Evolutionary conservation across 2,888 invertebrate genomes (phyloP).

Genomic region (Cerastis leucographa): DNA sequence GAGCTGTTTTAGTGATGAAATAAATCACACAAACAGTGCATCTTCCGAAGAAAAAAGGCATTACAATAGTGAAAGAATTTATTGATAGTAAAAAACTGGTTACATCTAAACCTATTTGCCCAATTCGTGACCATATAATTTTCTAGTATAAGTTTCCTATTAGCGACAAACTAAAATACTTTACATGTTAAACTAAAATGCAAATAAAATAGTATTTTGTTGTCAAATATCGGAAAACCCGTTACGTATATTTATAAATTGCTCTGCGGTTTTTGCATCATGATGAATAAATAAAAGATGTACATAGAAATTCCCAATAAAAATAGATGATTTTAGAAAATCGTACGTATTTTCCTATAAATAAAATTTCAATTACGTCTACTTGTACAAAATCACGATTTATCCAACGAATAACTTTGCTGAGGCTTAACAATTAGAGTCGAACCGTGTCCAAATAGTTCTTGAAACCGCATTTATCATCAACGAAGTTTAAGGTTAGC

Average conservation of each 20-base stretch:
- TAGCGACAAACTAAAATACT: slow-evolving; percentile 15
- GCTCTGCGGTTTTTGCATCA: slow-evolving; percentile 30
- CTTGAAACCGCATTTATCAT: slow-evolving; percentile 25
- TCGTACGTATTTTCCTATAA: accelerated
- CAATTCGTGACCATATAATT: slow-evolving; percentile 22
- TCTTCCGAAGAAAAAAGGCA: too few relatives aligned
- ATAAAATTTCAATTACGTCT: background rate
- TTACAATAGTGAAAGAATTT: background rate
- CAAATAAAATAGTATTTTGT: slow-evolving; percentile 1
- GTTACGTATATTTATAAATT: slow-evolving; percentile 1
- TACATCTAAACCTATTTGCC: background rate
- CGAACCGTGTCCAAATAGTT: slow-evolving; percentile 21
- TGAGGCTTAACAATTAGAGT: slow-evolving; percentile 8
- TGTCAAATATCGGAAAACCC: slow-evolving; percentile 20
- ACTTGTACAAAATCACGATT: background rate
- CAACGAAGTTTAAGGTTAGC: background rate
- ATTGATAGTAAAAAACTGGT: background rate
- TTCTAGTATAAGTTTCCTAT: background rate
- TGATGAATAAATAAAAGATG: slow-evolving; percentile 4
- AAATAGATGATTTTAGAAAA: background rate
- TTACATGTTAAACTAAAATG: background rate
- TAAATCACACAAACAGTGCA: background rate
- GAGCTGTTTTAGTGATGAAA: background rate
- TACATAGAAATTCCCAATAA: background rate
- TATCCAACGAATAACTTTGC: background rate